Base-by-base conservation (phyloP, 2,888 invertebrate species). In the Thymelicus sylvestris region DNA sequence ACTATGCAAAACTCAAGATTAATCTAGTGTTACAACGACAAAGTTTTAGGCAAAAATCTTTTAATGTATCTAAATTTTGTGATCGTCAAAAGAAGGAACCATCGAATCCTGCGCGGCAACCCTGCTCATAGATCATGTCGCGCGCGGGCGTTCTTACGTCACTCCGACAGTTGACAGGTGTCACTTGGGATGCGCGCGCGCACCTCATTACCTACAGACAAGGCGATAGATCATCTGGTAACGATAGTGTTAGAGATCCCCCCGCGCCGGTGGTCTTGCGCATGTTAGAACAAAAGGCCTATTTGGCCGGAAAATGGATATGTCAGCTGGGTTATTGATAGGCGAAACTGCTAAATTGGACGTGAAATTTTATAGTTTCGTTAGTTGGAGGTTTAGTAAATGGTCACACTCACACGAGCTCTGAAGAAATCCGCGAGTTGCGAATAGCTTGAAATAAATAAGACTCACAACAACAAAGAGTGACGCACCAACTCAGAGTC, bases 141-240 rank as follows among this genome's bases (percentile, higher is more conserved):
- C 84, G 85, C 86, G 85, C 91, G 89, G 91, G 91, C 91, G 91
- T 88, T 86, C 88, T 81, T 79, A 81, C 85, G 86, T 91, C 90
- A 88, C 73, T 75, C 68, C 85, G 90, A 91, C 89, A 89, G 84
- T 81, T 92, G 92, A 93, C 92, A 92, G 91, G 90, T 93, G 92
- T 92, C 93, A 91, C 86, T 81, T 83, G 83, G 80, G 86, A 82
- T 84, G 86, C 84, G 87, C 87, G 84, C 81, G 82, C 89, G 86
- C 91, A 86, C 79, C 81, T 82, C 84, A 80, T 79, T 83, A 80
- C 79, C 81, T 81, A 79, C 75, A 81, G 76, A 76, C 78, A 75
- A 71, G 84, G 80, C 83, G 85, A 90, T 90, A 90, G 90, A 92
- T 92, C 91, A 89, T 91, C 86, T 86, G 84, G 86, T 84, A 85